Evolutionary conservation across 2,888 invertebrate genomes (phyloP).

Genomic region (Scaptodrosophila latifasciaeformis): DNA sequence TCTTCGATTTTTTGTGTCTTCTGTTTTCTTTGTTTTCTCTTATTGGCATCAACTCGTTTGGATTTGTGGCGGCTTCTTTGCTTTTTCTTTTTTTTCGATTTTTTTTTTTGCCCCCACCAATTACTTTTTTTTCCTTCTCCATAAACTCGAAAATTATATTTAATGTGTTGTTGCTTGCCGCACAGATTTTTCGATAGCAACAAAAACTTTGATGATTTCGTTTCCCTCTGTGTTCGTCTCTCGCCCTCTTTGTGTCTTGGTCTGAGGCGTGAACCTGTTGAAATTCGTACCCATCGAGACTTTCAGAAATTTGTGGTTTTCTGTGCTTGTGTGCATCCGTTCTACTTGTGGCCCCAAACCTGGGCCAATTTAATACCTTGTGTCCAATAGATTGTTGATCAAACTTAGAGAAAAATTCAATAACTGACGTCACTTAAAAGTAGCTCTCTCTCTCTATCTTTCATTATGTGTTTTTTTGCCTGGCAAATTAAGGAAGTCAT

Average conservation of each 20-base stretch:
- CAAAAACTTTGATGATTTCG: not conserved
- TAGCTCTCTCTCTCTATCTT: too few relatives aligned
- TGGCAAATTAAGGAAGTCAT: too few relatives aligned
- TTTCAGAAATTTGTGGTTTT: slow-evolving; percentile 22
- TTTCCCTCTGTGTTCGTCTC: not conserved
- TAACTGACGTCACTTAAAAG: too few relatives aligned
- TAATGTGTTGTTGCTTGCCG: slow-evolving; percentile 39
- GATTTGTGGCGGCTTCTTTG: slow-evolving; percentile 38
- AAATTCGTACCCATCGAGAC: slow-evolving; percentile 43
- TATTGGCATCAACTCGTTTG: slow-evolving; percentile 11
- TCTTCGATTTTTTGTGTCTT: slow-evolving; percentile 13
- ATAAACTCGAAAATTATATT: slow-evolving; percentile 48
- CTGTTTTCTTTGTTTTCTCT: slow-evolving; percentile 4
- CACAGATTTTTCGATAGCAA: slow-evolving; percentile 25
- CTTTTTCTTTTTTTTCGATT: slow-evolving; percentile 7
- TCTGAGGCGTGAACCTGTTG: slow-evolving; percentile 71
- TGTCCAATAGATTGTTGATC: too few relatives aligned
- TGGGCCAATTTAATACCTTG: slow-evolving; percentile 12
- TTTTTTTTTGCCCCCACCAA: slow-evolving; percentile 19
- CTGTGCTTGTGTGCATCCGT: slow-evolving; percentile 34
- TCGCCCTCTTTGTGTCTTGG: not conserved
- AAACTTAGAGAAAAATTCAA: too few relatives aligned
- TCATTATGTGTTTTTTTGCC: too few relatives aligned
- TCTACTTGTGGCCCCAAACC: slow-evolving; percentile 15
- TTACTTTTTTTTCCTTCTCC: slow-evolving; percentile 23